Base-by-base conservation (phyloP, 1,140 invertebrate genomes). In the Bombus affinis region DNA sequence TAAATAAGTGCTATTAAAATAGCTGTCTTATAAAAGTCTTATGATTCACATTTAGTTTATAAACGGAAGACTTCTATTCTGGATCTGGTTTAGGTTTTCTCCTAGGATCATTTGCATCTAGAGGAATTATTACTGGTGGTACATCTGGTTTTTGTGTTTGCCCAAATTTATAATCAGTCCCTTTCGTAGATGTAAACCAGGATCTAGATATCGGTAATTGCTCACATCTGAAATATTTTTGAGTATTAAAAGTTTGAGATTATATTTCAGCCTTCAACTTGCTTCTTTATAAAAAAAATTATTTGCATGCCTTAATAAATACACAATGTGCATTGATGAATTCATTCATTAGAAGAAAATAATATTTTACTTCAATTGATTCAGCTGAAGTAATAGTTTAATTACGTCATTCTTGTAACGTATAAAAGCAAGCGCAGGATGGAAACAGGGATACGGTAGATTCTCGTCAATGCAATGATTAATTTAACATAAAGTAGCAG, bases 51-150 rank as follows among this genome's bases (percentile, higher is more conserved):
- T 89, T 44, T 37, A 70, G 75, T 68, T 22, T 82, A 42, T 35
- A 10, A 59, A 65, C 80, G 47, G 47, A 28, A n/a, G 4, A 83
- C 75, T 86, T 70, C 32, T 86, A 89, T 87, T 91, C 84, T 15
- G 92, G 92, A 57, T 92, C 92, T 2, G 92, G 90, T 70, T 88
- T 92, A 18, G 81, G 91, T 42, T 79, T 91, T 72, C 92, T 91
- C 47, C 89, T 89, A 28, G 89, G 92, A 90, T 92, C 89, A 13
- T 73, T 32, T 6, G 89, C 74, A 62, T 91, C 91, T 44, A 92
- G 65, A 3, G 91, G 28, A n/a, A 91, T 57, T 88, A 92, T 88
- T n/a, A 92, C 77, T 3, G 89, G 88, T n/a, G 83, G 83, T 32
- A 35, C 79, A 39, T 81, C 84, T 18, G 86, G 76, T 25, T 42